A percentile compares a stretch with the other conserved stretches of the same genome.
Evolutionary conservation across 2,113 vertebrate genomes (phyloP).

Genomic region (Crypturellus undulatus): DNA sequence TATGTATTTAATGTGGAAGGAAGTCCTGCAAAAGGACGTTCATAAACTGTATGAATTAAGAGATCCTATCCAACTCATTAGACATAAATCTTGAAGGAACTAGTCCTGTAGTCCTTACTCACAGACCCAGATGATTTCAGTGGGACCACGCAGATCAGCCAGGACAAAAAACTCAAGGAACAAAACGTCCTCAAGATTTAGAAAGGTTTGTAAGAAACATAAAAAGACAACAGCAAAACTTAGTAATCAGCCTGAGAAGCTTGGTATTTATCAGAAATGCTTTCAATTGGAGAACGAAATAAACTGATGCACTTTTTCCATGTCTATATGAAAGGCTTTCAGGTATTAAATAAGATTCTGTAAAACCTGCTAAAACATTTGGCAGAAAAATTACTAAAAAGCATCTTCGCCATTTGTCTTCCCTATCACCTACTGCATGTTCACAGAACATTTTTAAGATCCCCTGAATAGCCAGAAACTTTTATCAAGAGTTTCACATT

Average conservation of each 20-base stretch:
- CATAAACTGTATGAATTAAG: conserved; percentile 52
- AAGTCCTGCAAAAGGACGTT: conserved; percentile 51
- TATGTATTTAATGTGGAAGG: conserved; percentile 56
- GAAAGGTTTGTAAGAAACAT: not conserved
- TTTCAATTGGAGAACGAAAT: not conserved
- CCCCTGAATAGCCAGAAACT: not conserved
- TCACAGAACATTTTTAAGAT: not conserved
- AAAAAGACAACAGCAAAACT: not conserved
- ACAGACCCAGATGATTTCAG: conserved; percentile 24
- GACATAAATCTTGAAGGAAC: conserved; percentile 57
- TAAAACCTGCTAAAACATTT: not conserved
- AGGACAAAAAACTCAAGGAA: conserved; percentile 45
- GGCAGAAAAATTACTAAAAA: not conserved
- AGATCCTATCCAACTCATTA: conserved; percentile 37
- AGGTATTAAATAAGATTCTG: not conserved
- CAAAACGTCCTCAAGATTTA: conserved; percentile 52
- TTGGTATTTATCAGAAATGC: conserved; percentile 13
- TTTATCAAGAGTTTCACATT: not conserved
- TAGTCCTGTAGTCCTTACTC: not conserved
- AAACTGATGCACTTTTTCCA: not conserved
- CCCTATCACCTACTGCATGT: not conserved
- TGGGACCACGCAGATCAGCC: conserved; percentile 33
- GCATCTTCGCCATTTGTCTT: not conserved
- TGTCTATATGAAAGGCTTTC: not conserved
- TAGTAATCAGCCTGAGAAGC: not conserved